Conservation (phyloP, 2,113 vertebrate genomes). For the Pipra filicauda region DNA sequence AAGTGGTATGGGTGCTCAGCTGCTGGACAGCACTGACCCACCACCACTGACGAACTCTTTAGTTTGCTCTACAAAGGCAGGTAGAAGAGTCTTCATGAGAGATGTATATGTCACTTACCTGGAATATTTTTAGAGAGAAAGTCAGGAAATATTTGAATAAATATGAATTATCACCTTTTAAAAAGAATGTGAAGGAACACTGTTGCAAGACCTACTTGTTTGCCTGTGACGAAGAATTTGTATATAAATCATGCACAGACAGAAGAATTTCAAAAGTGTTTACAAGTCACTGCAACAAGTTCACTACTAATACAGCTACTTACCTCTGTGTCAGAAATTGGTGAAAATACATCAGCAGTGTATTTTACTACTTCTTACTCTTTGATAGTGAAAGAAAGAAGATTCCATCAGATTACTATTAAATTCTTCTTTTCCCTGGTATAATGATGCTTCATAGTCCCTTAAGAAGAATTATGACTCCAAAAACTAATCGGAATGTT, state of each 20-base stretch:
- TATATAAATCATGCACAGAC: background rate
- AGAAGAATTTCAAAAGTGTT: background rate
- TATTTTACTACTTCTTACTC: background rate
- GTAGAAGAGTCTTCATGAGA: background rate
- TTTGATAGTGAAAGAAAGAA: background rate
- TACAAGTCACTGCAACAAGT: background rate
- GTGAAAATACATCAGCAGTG: background rate
- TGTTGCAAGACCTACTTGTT: background rate
- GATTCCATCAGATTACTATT: background rate
- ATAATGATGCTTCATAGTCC: background rate
- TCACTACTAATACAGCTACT: accelerated
- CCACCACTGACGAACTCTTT: accelerated
- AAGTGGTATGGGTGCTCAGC: background rate
- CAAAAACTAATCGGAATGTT: background rate
- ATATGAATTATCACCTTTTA: background rate
- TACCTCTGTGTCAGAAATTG: background rate
- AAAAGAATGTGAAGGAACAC: background rate
- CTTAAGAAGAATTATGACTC: background rate
- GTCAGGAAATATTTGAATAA: background rate
- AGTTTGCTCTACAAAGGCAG: background rate
- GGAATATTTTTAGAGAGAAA: background rate
- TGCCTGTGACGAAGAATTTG: background rate
- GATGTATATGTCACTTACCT: background rate
- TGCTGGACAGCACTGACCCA: background rate
- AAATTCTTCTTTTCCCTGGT: background rate